These are phyloP conservation scores for Sarcoramphus papa DNA, from an alignment of 2,797 vertebrate genomes.

Conservation along the genomic window DNA sequence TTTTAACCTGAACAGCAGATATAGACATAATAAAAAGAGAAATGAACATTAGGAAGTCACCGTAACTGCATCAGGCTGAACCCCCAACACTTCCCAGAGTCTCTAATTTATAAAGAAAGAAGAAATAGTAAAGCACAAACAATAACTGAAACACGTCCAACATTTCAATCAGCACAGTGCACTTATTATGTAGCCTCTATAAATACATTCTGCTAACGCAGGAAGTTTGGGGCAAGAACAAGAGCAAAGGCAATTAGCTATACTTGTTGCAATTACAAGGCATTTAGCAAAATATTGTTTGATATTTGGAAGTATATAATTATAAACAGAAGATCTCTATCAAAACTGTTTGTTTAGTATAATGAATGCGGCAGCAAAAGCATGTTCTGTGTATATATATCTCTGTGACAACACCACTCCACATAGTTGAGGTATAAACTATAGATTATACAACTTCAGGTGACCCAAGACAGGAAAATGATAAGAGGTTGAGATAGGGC, in stretches of 20 bases:
- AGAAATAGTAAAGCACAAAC: neutral
- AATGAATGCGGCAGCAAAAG: neutral
- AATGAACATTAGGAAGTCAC: neutral
- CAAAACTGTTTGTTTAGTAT: neutral
- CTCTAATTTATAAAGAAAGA: neutral
- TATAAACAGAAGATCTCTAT: neutral
- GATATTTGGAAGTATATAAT: neutral
- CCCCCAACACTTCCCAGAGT: neutral
- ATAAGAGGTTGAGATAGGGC: neutral
- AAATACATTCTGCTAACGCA: neutral
- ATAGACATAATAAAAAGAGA: neutral
- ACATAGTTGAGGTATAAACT: neutral
- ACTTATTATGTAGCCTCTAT: accelerated
- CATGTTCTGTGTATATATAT: neutral
- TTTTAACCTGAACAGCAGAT: neutral
- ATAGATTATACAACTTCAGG: neutral
- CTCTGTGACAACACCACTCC: neutral
- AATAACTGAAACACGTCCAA: neutral
- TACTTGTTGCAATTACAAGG: neutral
- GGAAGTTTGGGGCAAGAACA: neutral
- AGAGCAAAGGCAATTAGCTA: neutral
- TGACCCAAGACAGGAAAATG: neutral
- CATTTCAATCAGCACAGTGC: neutral
- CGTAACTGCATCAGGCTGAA: neutral
- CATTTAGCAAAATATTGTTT: neutral